phyloP scores from a whole-genome alignment of 2,797 vertebrate species.

The Rousettus madagascariensis region DNA sequence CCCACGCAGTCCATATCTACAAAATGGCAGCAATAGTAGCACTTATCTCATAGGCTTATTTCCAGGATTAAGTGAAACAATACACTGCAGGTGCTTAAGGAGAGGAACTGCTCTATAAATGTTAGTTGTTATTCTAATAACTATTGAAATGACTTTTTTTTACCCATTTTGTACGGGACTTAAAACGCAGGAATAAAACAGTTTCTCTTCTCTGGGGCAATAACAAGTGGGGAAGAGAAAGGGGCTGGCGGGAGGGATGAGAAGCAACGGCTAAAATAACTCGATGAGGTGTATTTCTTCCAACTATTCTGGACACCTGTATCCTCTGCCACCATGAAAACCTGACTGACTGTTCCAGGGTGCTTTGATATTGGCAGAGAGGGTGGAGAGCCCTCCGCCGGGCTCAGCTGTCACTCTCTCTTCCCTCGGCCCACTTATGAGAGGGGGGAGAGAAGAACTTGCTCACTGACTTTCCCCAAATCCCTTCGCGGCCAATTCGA shows the following conservation, averaged over 20 bases:
- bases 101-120: not conserved
- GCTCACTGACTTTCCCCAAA: not conserved
- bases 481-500: not conserved
- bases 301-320: not conserved
- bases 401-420: not conserved
- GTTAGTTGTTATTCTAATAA: not conserved
- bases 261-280: not conserved
- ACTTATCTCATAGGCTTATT: not conserved
- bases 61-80: not conserved
- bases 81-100: not conserved
- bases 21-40: not conserved
- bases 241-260: not conserved
- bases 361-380: not conserved
- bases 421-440: not conserved
- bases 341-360: not conserved
- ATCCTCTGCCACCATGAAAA: not conserved
- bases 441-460: not conserved
- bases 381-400: fast-evolving
- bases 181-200: not conserved
- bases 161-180: not conserved
- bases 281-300: not conserved
- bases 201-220: not conserved
- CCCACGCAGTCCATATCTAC: not conserved
- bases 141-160: not conserved
- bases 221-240: not conserved